These are phyloP conservation scores for Eleginops maclovinus DNA, from an alignment of 2,113 vertebrate species.

Conservation along the genomic window DNA sequence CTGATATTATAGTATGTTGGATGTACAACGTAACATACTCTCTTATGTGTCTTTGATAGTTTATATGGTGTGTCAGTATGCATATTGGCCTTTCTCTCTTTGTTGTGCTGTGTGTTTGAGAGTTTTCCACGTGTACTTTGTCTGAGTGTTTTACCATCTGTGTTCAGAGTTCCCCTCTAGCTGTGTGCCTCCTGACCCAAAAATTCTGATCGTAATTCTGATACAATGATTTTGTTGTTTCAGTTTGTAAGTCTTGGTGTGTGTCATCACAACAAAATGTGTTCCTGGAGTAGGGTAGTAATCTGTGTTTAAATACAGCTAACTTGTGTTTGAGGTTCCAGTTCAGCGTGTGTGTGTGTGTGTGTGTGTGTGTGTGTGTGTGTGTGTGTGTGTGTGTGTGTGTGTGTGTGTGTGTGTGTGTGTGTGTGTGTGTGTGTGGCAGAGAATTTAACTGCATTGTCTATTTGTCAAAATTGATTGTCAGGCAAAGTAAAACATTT, in stretches of 20 bases:
- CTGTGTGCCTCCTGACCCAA: not conserved
- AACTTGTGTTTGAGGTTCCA: not conserved
- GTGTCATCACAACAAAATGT: no score
- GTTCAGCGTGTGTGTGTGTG: not conserved
- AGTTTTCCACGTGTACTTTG: slow-evolving; percentile 29
- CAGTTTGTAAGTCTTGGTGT: no score
- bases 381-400: not conserved
- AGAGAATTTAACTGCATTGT: no score
- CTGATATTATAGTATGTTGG: not conserved
- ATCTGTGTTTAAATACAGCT: no score
- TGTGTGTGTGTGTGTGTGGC: no score
- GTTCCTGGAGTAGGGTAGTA: no score
- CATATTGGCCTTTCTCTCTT: slow-evolving; percentile 14
- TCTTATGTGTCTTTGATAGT: not conserved
- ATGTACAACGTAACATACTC: not conserved
- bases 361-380: not conserved
- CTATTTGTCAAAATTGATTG: not conserved
- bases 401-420: no score
- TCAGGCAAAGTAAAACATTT: not conserved
- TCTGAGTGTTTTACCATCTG: slow-evolving; percentile 55
- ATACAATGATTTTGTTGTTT: no score
- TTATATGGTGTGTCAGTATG: not conserved
- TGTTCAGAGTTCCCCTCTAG: not conserved
- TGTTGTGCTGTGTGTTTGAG: slow-evolving; percentile 30
- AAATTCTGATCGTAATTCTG: not conserved